Evolutionary conservation across 2,797 vertebrate species (phyloP).

Genomic region (Pangasius djambal): DNA sequence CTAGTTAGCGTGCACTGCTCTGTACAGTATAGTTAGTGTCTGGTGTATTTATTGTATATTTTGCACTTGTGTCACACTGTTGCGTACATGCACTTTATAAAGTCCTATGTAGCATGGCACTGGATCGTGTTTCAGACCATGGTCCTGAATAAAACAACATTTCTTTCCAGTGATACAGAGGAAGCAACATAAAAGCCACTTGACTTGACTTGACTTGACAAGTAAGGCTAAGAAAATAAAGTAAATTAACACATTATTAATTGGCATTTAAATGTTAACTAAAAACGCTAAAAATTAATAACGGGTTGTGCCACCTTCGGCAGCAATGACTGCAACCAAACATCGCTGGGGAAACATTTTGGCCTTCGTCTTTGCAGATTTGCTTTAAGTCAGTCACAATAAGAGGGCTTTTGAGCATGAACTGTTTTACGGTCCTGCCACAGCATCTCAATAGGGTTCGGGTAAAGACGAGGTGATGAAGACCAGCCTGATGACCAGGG

Average conservation of each 20-base stretch:
- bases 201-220: neutral
- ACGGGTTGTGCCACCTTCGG: neutral
- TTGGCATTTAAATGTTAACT: neutral
- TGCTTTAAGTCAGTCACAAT: neutral
- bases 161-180: neutral
- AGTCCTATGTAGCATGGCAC: neutral
- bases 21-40: too few relatives aligned
- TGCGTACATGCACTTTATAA: too few relatives aligned
- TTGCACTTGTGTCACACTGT: too few relatives aligned
- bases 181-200: neutral
- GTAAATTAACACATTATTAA: neutral
- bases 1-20: too few relatives aligned
- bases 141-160: neutral
- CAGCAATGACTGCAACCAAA: neutral
- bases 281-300: neutral
- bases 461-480: neutral
- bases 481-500: too few relatives aligned
- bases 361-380: neutral
- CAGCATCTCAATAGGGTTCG: neutral
- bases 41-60: too few relatives aligned
- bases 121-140: neutral
- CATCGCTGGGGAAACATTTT: neutral
- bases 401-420: neutral
- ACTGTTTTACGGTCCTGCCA: too few relatives aligned
- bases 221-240: neutral